A percentile compares a stretch with the other conserved stretches of the same genome.
phyloP scores from a whole-genome alignment of 2,888 invertebrate genomes.

The Mesochorus sp. region DNA sequence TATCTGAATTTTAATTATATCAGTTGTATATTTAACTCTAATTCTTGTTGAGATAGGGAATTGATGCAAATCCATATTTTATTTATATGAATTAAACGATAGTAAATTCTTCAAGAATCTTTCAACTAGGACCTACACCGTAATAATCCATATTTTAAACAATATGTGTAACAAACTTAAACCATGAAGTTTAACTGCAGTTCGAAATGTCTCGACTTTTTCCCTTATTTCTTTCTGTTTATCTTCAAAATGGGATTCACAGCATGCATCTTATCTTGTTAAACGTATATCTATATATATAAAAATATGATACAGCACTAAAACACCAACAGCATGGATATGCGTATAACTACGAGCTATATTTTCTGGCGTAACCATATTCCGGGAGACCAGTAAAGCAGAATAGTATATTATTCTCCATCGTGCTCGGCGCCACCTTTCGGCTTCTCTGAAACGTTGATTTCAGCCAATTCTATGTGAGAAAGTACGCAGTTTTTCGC shows the following conservation, averaged over 20 bases:
- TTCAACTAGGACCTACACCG: background rate
- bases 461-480: slow-evolving; percentile 69
- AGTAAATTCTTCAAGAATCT: slow-evolving; percentile 22
- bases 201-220: slow-evolving; percentile 41
- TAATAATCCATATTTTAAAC: slow-evolving; percentile 40
- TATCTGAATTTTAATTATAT: no score
- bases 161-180: slow-evolving; percentile 40
- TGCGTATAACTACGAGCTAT: slow-evolving; percentile 46
- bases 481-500: slow-evolving; percentile 51
- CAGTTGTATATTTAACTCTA: no score
- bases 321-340: slow-evolving; percentile 11
- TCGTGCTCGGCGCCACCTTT: slow-evolving; percentile 66
- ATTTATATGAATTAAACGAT: background rate
- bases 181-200: slow-evolving; percentile 41
- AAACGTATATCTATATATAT: background rate
- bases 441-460: slow-evolving; percentile 64
- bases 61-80: no score
- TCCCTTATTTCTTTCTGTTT: slow-evolving; percentile 34
- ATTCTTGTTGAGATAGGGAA: no score
- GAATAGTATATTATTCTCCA: slow-evolving; percentile 72
- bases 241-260: slow-evolving; percentile 47
- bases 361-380: slow-evolving; percentile 34
- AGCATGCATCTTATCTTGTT: slow-evolving; percentile 23
- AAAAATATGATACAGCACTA: background rate
- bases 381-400: slow-evolving; percentile 54